Evolutionary conservation across 2,888 invertebrate genomes (phyloP), one percentile per base, ranked within the genome.

Genomic region (Tinea trinotella): DNA sequence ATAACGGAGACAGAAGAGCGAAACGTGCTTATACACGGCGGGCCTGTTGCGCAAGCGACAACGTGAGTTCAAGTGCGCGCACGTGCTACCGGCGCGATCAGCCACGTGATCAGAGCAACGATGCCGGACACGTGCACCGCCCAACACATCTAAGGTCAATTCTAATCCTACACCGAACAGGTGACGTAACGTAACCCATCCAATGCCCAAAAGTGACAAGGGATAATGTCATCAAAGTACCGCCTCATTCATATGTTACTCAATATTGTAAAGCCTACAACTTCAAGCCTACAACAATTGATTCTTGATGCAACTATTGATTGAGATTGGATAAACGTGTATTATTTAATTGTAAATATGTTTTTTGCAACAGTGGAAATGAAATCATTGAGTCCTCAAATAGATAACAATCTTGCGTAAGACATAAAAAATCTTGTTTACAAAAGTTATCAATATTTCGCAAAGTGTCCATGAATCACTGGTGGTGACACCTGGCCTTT

Each of bases 1-100:
- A 74, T 82, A 81, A 81, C 76, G 70, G 73, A 68, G 62, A 69
- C 70, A 73, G 74, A 40, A 66, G 74, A 71, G 68, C 65, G 64
- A 78, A 46, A 71, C 75, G 78, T 75, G 78, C 64, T 67, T 15
- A 35, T 19, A 17, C 3, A 19, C 3, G 13, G 62, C 59, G 40
- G 18, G 50, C 59, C 60, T 60, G 74, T 46, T 46, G 46, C 46
- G 46, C 46, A 46, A 46, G 46, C 46, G 19, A 19, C 76, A 82
- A 83, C 82, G 84, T 82, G 83, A 78, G 79, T 77, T 76, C 75
- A 78, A 68, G 57, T 68, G 65, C 81, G 83, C 84, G 83, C 83
- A 46, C 46, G 46, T 46, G 46, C 46, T 17, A 6, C 46, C 46
- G 46, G 46, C 46, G 83, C 65, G 60, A 56, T 35, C 18, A 55